phyloP scores from a whole-genome alignment of 1,140 invertebrate species.

The Orchestia grillus region DNA sequence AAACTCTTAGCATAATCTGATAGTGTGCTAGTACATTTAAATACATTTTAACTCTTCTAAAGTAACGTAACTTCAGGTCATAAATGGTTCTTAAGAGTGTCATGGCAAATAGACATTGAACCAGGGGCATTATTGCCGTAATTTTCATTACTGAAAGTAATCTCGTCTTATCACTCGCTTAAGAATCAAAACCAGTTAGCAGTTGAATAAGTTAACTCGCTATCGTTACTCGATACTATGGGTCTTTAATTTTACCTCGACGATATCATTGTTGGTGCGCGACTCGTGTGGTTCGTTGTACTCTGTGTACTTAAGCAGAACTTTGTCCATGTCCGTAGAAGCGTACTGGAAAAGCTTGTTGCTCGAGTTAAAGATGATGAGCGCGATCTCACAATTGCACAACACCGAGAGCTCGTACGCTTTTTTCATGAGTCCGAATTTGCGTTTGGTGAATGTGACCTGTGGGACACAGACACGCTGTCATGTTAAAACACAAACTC shows the following conservation, averaged over 20 bases:
- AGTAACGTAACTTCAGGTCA: too few relatives aligned
- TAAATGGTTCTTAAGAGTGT: too few relatives aligned
- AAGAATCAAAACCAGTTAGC: not conserved
- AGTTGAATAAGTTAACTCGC: not conserved
- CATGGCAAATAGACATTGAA: not conserved
- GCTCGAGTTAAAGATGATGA: slow-evolving; percentile 99
- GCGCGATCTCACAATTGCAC: slow-evolving; percentile 99
- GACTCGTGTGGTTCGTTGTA: slow-evolving; percentile 99
- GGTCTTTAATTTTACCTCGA: slow-evolving; percentile 78
- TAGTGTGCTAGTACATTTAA: not conserved
- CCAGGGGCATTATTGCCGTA: not conserved
- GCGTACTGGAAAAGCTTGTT: slow-evolving; percentile 99
- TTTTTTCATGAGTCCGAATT: slow-evolving; percentile 99
- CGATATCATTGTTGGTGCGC: slow-evolving; percentile 99
- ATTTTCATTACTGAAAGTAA: not conserved
- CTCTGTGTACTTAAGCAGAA: slow-evolving; percentile 99
- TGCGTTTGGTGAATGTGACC: slow-evolving; percentile 99
- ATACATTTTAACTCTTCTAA: not conserved
- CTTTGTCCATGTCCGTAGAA: slow-evolving; percentile 99
- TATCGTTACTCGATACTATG: not conserved
- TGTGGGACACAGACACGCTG: slow-evolving; percentile 72
- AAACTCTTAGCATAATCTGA: not conserved
- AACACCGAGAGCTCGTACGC: slow-evolving; percentile 98
- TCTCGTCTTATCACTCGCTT: not conserved
- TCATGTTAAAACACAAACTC: slow-evolving; percentile 59